A percentile compares a stretch with the other conserved stretches of the same genome.
These are phyloP conservation scores for Eurytoma adleriae DNA, from an alignment of 2,888 invertebrate genomes.

Conservation along the genomic window DNA sequence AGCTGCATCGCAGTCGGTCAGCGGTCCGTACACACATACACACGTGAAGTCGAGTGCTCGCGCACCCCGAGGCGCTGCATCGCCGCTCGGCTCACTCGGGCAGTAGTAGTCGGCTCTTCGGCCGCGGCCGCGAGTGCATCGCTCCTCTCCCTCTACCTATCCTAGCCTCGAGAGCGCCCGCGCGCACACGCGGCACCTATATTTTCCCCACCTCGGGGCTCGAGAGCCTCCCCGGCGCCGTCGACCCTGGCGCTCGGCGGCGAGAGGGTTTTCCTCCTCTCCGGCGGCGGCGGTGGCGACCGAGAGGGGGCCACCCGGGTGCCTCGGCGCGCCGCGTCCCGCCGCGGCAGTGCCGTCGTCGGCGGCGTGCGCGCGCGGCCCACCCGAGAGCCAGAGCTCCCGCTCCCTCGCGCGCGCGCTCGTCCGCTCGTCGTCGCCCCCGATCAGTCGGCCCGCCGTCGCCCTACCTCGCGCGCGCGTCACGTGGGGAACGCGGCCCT, in stretches of 20 bases:
- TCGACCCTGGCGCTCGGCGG: conserved; percentile 13
- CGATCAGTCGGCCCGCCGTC: conserved; percentile 74
- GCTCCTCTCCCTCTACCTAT: conserved; percentile 22
- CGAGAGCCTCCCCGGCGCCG: conserved; percentile 3
- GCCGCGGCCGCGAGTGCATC: conserved; percentile 47
- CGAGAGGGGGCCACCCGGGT: background rate
- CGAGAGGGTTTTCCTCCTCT: conserved; percentile 7
- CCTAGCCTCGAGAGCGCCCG: conserved; percentile 43
- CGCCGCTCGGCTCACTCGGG: too few relatives aligned
- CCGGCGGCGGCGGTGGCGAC: conserved; percentile 30
- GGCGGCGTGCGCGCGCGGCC: conserved; percentile 57
- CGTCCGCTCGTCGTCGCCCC: conserved; percentile 44
- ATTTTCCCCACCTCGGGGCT: conserved; percentile 7
- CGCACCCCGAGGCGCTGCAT: too few relatives aligned
- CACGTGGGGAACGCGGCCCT: background rate
- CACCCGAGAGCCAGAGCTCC: background rate
- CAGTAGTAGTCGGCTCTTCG: background rate
- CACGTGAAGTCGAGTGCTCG: too few relatives aligned
- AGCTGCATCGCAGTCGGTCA: background rate
- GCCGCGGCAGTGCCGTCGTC: conserved; percentile 65
- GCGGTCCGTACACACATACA: background rate
- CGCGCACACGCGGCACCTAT: conserved; percentile 31
- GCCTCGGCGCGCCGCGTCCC: conserved; percentile 59
- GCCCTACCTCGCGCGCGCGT: conserved; percentile 69
- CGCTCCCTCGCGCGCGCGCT: conserved; percentile 3